These are phyloP conservation scores for Aphrocallistes beatrix DNA, from an alignment of 37 sponge, comb jelly and placozoan species.

Conservation along the genomic window DNA sequence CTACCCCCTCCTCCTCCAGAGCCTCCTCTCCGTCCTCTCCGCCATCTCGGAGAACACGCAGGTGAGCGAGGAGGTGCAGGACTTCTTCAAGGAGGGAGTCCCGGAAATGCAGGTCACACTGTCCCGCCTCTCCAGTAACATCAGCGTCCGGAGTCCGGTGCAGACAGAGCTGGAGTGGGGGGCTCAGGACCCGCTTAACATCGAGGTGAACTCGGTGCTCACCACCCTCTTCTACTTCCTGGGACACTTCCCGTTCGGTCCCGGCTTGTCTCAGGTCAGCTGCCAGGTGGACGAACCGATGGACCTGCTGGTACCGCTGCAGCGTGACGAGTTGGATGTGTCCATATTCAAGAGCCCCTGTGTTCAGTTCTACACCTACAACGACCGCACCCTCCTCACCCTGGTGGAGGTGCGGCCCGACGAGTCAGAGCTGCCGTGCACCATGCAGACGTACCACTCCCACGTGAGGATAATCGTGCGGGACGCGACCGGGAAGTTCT, in stretches of 20 bases:
- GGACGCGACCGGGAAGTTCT: conserved; percentile 64
- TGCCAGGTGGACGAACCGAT: conserved; percentile 35
- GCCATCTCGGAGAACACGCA: not conserved
- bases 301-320: not conserved
- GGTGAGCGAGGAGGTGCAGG: not conserved
- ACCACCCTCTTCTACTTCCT: conserved; percentile 48
- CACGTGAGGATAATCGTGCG: conserved; percentile 53
- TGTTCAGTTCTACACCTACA: conserved; percentile 58
- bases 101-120: conserved; percentile 1
- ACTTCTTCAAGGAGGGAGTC: not conserved
- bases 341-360: conserved; percentile 8
- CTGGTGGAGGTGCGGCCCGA: conserved; percentile 53
- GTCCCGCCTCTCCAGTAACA: not conserved
- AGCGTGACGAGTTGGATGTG: not conserved
- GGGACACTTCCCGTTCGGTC: conserved; percentile 69
- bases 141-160: not conserved
- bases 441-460: conserved; percentile 24
- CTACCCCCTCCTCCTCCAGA: not conserved
- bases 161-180: not conserved
- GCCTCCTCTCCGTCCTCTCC: not conserved
- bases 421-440: conserved; percentile 20
- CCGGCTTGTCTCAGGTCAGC: conserved; percentile 63
- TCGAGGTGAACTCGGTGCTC: conserved; percentile 30
- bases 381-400: conserved; percentile 38
- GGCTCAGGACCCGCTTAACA: not conserved